Evolutionary conservation across 2,113 vertebrate genomes (phyloP).

Genomic region (Rhineura floridana): DNA sequence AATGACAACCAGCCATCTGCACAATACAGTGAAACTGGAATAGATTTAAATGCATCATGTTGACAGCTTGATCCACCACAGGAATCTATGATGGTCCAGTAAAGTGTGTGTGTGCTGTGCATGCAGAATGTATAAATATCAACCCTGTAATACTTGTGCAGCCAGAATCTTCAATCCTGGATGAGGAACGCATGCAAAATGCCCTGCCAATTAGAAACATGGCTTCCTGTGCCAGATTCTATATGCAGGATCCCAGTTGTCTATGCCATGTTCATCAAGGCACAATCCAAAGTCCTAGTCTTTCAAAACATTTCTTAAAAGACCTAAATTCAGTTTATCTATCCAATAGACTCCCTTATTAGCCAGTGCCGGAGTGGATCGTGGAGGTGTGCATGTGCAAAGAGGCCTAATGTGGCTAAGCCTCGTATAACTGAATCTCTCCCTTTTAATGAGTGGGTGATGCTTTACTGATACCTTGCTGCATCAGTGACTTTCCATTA

Average conservation of each 20-base stretch:
- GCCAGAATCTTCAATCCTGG: background rate
- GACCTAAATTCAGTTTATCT: background rate
- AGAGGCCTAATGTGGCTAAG: background rate
- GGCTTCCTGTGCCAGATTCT: background rate
- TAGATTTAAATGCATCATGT: constrained; percentile 55
- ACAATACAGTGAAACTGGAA: constrained; percentile 49
- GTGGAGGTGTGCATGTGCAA: background rate
- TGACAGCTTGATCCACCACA: constrained; percentile 19
- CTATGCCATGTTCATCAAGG: background rate
- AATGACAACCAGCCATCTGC: constrained; percentile 58
- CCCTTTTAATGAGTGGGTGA: background rate
- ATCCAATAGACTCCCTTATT: background rate
- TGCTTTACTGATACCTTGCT: background rate
- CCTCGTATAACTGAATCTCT: no score
- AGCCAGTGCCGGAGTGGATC: background rate
- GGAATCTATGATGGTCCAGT: constrained; percentile 3
- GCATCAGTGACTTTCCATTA: background rate
- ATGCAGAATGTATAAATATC: background rate
- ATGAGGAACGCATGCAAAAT: background rate
- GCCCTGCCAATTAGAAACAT: background rate
- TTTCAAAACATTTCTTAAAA: background rate
- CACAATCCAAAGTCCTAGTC: background rate
- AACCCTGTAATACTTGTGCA: background rate
- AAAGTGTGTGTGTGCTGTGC: background rate
- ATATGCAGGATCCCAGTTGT: background rate